phyloP scores from a whole-genome alignment of 1,140 invertebrate genomes.

The Aplysia californica region DNA sequence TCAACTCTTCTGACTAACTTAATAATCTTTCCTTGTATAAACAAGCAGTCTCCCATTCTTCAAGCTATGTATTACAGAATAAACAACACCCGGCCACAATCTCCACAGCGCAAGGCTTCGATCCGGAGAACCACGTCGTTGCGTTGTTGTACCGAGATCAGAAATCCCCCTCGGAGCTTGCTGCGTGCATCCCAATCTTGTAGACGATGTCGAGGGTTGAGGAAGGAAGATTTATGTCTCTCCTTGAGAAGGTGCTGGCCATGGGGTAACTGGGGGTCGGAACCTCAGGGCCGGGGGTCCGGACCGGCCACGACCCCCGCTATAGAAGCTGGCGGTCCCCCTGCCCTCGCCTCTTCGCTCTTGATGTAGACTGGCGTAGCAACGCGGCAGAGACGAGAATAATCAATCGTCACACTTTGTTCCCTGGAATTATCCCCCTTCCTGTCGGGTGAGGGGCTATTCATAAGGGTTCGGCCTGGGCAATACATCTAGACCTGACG shows the following conservation, averaged over 20 bases:
- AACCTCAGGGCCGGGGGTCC: neutral
- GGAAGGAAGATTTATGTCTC: neutral
- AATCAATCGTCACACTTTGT: conserved; percentile 23
- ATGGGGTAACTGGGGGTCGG: neutral
- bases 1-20: too few species aligned
- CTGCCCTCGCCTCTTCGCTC: too few species aligned
- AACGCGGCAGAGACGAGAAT: neutral
- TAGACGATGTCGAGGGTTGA: neutral
- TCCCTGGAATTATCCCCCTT: conserved; percentile 18
- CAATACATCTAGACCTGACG: conserved; percentile 12
- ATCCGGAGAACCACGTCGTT: too few species aligned
- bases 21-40: too few species aligned
- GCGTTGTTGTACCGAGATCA: too few species aligned
- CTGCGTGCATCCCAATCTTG: neutral
- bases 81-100: too few species aligned
- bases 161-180: too few species aligned
- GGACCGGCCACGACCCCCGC: conserved; percentile 1
- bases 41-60: too few species aligned
- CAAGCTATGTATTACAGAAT: too few species aligned
- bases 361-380: too few species aligned
- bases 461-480: neutral
- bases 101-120: too few species aligned
- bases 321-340: conserved; percentile 1
- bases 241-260: too few species aligned
- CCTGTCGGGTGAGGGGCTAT: neutral